phyloP scores from a whole-genome alignment of 2,113 vertebrate genomes.

The Eurystomus gularis region DNA sequence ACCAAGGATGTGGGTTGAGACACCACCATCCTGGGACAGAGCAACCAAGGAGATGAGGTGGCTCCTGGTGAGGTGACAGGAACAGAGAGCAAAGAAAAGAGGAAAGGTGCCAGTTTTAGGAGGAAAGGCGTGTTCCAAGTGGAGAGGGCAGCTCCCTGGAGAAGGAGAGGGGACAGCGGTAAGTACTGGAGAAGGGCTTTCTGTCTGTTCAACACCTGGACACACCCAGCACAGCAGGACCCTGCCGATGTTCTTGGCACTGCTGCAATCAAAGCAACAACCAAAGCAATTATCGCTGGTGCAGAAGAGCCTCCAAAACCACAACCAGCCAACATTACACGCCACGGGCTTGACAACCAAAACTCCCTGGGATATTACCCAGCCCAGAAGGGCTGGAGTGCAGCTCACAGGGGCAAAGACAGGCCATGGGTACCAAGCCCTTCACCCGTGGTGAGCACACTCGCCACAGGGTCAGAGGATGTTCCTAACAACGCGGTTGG shows the following conservation, averaged over 20 bases:
- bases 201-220: background rate
- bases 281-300: background rate
- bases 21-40: background rate
- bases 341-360: background rate
- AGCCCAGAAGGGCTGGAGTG: background rate
- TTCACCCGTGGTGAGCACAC: background rate
- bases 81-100: background rate
- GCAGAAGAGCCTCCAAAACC: background rate
- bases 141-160: no score
- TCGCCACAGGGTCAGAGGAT: background rate
- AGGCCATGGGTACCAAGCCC: background rate
- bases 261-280: background rate
- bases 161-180: background rate
- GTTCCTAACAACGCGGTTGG: background rate
- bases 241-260: background rate
- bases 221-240: background rate
- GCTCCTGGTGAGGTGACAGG: background rate
- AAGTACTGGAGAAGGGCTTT: background rate
- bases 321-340: accelerated
- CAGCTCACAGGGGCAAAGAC: background rate
- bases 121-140: background rate
- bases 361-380: background rate
- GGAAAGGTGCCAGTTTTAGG: background rate
- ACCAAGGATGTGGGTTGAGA: background rate
- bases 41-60: background rate